Evolutionary conservation across 2,888 invertebrate species (phyloP).

Genomic region (Meta bourneti): DNA sequence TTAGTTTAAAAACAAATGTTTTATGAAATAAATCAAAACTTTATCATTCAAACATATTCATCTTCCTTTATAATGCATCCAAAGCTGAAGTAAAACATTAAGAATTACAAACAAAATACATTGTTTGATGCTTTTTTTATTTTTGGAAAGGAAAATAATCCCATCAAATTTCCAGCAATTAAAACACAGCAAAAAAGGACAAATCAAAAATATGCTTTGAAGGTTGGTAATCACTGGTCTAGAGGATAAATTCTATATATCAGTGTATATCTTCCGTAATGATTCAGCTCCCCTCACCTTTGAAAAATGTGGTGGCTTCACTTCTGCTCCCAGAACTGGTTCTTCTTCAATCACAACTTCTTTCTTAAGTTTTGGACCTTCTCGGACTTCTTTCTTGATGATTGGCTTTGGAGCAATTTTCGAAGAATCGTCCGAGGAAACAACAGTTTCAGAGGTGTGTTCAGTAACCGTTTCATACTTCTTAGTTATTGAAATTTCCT

Average conservation of each 20-base stretch:
- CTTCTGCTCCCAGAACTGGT: constrained; percentile 72
- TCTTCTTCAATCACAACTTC: constrained; percentile 76
- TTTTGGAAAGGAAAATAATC: constrained; percentile 21
- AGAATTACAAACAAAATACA: constrained; percentile 54
- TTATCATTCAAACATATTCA: neutral
- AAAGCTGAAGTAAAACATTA: constrained; percentile 3
- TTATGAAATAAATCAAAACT: neutral
- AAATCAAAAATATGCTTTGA: constrained; percentile 52
- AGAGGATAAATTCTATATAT: constrained; percentile 48
- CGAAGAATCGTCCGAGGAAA: constrained; percentile 13
- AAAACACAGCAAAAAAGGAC: constrained; percentile 40
- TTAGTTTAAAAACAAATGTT: neutral
- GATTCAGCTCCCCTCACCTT: constrained; percentile 75
- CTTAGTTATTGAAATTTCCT: constrained; percentile 70
- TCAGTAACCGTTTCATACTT: constrained; percentile 67
- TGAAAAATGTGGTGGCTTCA: constrained; percentile 75
- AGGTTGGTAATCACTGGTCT: constrained; percentile 75
- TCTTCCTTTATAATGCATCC: neutral
- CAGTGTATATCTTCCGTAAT: constrained; percentile 72
- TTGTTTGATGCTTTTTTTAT: constrained; percentile 18
- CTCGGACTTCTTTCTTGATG: constrained; percentile 67
- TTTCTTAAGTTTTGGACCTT: constrained; percentile 60
- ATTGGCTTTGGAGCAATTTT: constrained; percentile 67
- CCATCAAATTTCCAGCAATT: constrained; percentile 21
- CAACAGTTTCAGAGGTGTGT: constrained; percentile 47